phyloP scores from a whole-genome alignment of 1,140 invertebrate species.

The Drosophila mojavensis region DNA sequence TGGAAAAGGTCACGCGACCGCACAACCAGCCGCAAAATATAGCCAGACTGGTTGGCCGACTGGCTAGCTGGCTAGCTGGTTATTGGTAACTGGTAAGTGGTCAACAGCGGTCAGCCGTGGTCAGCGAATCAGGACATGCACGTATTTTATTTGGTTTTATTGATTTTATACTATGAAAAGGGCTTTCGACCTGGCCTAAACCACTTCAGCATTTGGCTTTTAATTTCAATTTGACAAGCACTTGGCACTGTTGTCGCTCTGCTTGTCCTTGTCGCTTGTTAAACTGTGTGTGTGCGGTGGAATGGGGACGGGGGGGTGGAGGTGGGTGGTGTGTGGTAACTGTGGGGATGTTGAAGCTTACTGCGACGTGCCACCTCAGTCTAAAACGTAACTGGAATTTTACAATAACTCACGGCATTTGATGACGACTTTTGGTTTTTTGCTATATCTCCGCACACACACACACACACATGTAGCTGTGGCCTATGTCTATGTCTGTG shows the following conservation, averaged over 20 bases:
- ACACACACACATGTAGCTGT: slow-evolving; percentile 13
- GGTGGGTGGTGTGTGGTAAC: too few relatives aligned
- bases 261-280: too few relatives aligned
- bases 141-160: slow-evolving; percentile 78
- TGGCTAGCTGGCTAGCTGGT: background rate
- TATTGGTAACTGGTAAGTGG: slow-evolving; percentile 27
- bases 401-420: slow-evolving; percentile 77
- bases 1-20: slow-evolving; percentile 69
- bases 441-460: slow-evolving; percentile 22
- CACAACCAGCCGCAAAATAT: slow-evolving; percentile 55
- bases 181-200: slow-evolving; percentile 31
- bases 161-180: slow-evolving; percentile 65
- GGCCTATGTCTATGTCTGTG: slow-evolving; percentile 1
- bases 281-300: too few relatives aligned
- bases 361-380: slow-evolving; percentile 13
- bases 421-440: slow-evolving; percentile 62
- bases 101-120: slow-evolving; percentile 2
- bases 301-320: too few relatives aligned
- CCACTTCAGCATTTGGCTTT: slow-evolving; percentile 67
- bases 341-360: background rate
- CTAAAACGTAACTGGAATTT: slow-evolving; percentile 57
- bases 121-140: slow-evolving; percentile 34
- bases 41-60: slow-evolving; percentile 41
- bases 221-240: slow-evolving; percentile 82
- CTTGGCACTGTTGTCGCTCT: slow-evolving; percentile 62